These are phyloP conservation scores for Taphrorychus bicolor DNA, from an alignment of 2,888 invertebrate genomes.

Conservation along the genomic window DNA sequence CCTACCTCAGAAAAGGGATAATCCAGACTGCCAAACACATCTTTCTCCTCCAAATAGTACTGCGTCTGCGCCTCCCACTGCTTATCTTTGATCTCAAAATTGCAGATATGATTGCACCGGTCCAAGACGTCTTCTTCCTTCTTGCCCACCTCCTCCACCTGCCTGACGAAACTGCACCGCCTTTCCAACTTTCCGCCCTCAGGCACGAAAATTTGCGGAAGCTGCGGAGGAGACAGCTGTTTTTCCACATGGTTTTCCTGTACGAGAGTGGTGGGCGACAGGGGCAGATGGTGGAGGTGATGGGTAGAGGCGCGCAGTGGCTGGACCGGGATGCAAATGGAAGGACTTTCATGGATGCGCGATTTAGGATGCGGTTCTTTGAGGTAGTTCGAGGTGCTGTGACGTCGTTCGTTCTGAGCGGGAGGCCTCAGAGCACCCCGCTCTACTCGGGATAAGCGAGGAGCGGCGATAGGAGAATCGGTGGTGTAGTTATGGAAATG, in stretches of 20 bases:
- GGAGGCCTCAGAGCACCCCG: conserved; percentile 56
- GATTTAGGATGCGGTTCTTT: conserved; percentile 51
- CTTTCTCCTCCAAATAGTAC: conserved; percentile 55
- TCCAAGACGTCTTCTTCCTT: conserved; percentile 56
- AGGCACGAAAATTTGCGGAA: conserved; percentile 65
- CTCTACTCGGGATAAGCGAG: conserved; percentile 64
- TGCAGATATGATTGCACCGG: conserved; percentile 59
- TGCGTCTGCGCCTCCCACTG: conserved; percentile 53
- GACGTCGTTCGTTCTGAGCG: conserved; percentile 50
- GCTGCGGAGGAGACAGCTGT: conserved; percentile 52
- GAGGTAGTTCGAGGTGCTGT: conserved; percentile 54
- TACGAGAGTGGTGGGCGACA: conserved; percentile 52
- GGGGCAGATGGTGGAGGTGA: conserved; percentile 42
- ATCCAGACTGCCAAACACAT: conserved; percentile 58
- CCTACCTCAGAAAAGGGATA: conserved; percentile 61
- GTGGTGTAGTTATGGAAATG: conserved; percentile 65
- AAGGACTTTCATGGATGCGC: conserved; percentile 58
- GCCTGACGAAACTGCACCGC: conserved; percentile 63
- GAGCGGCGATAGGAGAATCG: conserved; percentile 62
- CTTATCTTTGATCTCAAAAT: conserved; percentile 59
- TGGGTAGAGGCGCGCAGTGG: conserved; percentile 20
- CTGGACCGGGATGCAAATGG: conserved; percentile 62
- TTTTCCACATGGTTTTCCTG: conserved; percentile 50
- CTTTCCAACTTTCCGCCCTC: conserved; percentile 56
- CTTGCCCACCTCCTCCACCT: conserved; percentile 61